A percentile compares a stretch with the other conserved stretches of the same genome.
phyloP scores from a whole-genome alignment of 2,888 invertebrate genomes.

The Lasius platythorax region DNA sequence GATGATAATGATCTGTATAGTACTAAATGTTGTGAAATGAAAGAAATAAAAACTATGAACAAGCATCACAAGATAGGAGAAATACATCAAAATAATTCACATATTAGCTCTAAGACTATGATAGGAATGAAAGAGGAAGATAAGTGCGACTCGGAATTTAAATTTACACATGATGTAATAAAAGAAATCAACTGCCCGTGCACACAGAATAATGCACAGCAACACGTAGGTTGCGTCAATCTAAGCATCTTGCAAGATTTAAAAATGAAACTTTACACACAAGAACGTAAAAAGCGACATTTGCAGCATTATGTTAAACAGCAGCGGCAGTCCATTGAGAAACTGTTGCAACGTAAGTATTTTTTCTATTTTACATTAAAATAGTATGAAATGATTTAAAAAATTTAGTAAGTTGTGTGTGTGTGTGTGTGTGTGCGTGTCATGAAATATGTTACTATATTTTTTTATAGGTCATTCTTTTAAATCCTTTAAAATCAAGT shows the following conservation, averaged over 20 bases:
- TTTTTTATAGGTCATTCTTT: not conserved
- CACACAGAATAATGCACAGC: conserved; percentile 52
- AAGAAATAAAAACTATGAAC: conserved; percentile 52
- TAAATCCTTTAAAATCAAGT: not conserved
- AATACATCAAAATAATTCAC: conserved; percentile 67
- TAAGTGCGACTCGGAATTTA: conserved; percentile 67
- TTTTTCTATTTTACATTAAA: not conserved
- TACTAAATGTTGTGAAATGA: conserved; percentile 57
- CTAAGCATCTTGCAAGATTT: conserved; percentile 65
- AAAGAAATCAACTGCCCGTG: conserved; percentile 63
- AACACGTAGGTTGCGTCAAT: conserved; percentile 63
- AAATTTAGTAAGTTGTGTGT: not conserved
- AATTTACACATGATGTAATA: conserved; percentile 77
- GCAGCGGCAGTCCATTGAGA: conserved; percentile 64
- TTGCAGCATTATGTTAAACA: conserved; percentile 64
- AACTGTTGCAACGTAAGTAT: conserved; percentile 62
- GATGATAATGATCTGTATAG: conserved; percentile 31
- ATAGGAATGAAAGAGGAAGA: conserved; percentile 60
- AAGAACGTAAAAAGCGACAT: conserved; percentile 69
- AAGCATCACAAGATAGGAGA: conserved; percentile 54
- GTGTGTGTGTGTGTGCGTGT: not conserved
- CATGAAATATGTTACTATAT: not conserved
- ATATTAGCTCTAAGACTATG: conserved; percentile 74
- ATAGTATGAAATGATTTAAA: conserved; percentile 19
- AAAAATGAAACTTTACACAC: conserved; percentile 65